Base-by-base conservation (phyloP, 2,797 vertebrate species). In the Halcyon badia region DNA sequence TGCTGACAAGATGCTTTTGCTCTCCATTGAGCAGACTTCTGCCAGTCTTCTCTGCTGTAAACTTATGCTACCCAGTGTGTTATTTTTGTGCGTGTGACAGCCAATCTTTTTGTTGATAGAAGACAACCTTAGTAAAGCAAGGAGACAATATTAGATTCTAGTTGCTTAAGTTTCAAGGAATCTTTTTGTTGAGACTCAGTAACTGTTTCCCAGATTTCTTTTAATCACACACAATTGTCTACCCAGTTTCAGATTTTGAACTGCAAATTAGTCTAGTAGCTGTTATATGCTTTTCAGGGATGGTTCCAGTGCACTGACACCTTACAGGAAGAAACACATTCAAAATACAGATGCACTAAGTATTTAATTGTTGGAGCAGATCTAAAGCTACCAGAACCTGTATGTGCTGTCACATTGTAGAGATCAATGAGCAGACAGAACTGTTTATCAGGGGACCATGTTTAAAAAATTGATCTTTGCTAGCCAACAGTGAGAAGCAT, bases 251-350 rank as follows among this genome's bases (percentile, higher is more conserved):
- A 81, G 25, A 42, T 73, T 48, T 25, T 61, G 19, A 84, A 70
- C 39, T 89, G 52, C 8, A 62, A 68, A 42, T 75, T 70, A 88
- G 28, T 30, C 41, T 61, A 51, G 37, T 9, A 86, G 33, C 39
- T 44, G 22, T 14, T 52, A 35, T 4, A 17, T 0, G 0, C 14
- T 75, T 77, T 72, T 72, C 41, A 77, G 17, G 12, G 17, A 70
- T n/a, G 3, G 17, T 31, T 79, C 35, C 44, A 60, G 12, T 14
- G 6, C 48, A 75, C 14, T 0, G 0, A 60, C 30, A 82, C 24
- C 19, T 65, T 22, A 52, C 15, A 42, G 2, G 5, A 91, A 22
- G 11, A 13, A 56, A 69, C 84, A n/a, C 5, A 56, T 37, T 75
- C 26, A 26, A 82, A 87, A 80, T 31, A 78, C 12, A 60, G 14